Evolutionary conservation across 2,797 vertebrate species (phyloP).

Genomic region (Nasua narica): DNA sequence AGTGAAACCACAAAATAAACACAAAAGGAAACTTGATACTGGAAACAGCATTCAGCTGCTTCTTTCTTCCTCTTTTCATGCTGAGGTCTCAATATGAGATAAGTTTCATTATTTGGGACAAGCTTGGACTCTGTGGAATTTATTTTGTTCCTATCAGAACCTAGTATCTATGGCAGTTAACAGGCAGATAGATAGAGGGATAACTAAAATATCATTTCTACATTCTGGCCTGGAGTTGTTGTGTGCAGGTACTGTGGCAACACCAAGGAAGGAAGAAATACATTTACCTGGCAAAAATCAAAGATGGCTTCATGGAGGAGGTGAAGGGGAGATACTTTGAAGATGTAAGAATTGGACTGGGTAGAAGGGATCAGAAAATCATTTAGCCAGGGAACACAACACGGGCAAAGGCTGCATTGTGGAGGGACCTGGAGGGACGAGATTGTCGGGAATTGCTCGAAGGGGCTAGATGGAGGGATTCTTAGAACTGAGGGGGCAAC

Average conservation of each 20-base stretch:
- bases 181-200: neutral
- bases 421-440: neutral
- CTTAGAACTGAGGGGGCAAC: neutral
- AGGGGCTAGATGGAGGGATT: neutral
- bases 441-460: neutral
- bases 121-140: neutral
- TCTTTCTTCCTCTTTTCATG: slow-evolving; percentile 11
- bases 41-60: neutral
- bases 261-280: neutral
- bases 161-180: neutral
- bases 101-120: neutral
- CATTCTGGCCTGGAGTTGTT: neutral
- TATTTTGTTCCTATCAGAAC: neutral
- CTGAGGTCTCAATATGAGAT: neutral
- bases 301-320: neutral
- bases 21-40: neutral
- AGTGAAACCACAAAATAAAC: neutral
- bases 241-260: neutral
- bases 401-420: neutral
- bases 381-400: neutral
- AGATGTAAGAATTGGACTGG: neutral
- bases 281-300: neutral
- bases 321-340: neutral
- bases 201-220: neutral
- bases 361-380: neutral